These are phyloP conservation scores for Menidia menidia DNA, from an alignment of 2,797 vertebrate genomes.

Conservation along the genomic window DNA sequence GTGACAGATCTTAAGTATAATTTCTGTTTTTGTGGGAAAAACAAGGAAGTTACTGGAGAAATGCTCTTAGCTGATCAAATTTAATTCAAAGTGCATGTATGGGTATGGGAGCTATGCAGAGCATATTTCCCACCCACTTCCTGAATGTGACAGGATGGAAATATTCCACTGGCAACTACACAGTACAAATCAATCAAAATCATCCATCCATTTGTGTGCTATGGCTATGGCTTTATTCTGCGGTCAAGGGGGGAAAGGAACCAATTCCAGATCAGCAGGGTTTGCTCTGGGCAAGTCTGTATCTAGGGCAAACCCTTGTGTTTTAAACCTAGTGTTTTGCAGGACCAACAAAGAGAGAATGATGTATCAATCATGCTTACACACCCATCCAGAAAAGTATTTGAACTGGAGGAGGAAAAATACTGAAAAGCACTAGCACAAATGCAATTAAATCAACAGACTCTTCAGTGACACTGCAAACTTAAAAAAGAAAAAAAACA, in stretches of 20 bases:
- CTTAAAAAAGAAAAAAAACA: neutral
- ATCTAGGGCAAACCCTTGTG: no score
- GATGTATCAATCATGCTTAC: neutral
- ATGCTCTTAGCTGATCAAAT: neutral
- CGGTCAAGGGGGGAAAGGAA: neutral
- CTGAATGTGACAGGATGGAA: slow-evolving; percentile 9
- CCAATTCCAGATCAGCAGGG: neutral
- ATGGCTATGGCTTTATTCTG: neutral
- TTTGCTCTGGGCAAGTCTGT: neutral
- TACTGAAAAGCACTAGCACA: neutral
- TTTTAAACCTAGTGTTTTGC: no score
- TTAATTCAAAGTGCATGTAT: neutral
- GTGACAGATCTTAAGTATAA: slow-evolving; percentile 8
- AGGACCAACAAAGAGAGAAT: no score
- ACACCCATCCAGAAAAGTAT: neutral
- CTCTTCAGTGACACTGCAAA: neutral
- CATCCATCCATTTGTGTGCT: neutral
- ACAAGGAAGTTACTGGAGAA: no score
- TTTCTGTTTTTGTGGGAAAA: neutral
- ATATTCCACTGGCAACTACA: slow-evolving; percentile 1
- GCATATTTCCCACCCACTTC: neutral
- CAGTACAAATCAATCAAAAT: slow-evolving; percentile 15
- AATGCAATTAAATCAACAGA: neutral
- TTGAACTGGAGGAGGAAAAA: neutral
- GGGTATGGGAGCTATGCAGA: neutral